A percentile compares a stretch with the other conserved stretches of the same genome.
Conservation (phyloP, 2,113 vertebrate species). For the Osmerus mordax region DNA sequence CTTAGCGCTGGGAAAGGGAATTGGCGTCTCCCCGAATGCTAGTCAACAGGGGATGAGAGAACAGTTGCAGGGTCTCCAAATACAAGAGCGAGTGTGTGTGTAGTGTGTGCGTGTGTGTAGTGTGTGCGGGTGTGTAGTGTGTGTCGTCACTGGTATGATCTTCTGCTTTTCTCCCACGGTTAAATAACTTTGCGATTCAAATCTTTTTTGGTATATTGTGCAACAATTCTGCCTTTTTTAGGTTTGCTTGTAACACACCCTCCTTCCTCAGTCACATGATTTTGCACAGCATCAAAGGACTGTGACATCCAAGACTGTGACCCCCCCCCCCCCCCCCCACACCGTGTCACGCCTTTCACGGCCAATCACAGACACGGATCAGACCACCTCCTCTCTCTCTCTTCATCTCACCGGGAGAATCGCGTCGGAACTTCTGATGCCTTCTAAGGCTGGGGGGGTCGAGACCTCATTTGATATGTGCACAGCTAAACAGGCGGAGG, state of each 20-base stretch:
- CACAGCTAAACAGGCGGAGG: constrained; percentile 23
- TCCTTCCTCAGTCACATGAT: background rate
- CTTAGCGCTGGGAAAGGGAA: constrained; percentile 38
- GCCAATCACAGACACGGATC: background rate
- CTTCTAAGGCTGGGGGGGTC: constrained; percentile 6
- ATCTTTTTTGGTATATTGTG: too few species aligned
- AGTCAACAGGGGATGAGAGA: background rate
- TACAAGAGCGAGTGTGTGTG: constrained; percentile 19
- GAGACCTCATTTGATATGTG: constrained; percentile 51
- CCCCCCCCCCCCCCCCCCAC: background rate
- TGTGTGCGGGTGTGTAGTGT: background rate
- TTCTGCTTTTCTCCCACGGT: too few species aligned
- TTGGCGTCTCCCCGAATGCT: constrained; percentile 9
- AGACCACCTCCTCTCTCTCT: background rate
- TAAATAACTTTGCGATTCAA: too few species aligned
- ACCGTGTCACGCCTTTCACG: background rate
- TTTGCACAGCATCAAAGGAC: too few species aligned
- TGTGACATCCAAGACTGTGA: background rate
- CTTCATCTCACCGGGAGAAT: constrained; percentile 46
- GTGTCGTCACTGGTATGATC: background rate
- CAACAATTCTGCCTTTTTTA: too few species aligned
- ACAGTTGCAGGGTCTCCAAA: constrained; percentile 16
- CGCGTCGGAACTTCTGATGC: constrained; percentile 50
- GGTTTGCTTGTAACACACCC: background rate
- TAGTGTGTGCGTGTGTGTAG: background rate